Evolutionary conservation across 1,140 invertebrate species (phyloP).

Genomic region (Psilanteris sp.): DNA sequence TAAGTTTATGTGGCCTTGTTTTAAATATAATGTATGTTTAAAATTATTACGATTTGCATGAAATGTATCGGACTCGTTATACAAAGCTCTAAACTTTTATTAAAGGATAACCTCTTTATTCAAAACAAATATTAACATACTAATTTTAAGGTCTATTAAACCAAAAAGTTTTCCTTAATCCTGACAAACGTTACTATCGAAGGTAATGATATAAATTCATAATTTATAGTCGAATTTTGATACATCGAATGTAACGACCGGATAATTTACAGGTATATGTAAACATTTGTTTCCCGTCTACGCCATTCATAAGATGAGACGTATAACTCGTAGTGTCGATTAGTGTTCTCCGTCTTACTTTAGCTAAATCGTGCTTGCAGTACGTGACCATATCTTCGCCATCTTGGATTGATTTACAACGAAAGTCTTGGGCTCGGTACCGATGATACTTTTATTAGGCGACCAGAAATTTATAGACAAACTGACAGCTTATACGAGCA

Average conservation of each 20-base stretch:
- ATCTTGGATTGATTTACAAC: conserved; percentile 69
- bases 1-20: too few species aligned
- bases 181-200: conserved; percentile 29
- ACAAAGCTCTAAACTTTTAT: too few species aligned
- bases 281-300: conserved; percentile 66
- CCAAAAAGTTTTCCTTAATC: conserved; percentile 17
- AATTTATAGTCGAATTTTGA: conserved; percentile 61
- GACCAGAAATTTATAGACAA: conserved; percentile 66
- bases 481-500: conserved; percentile 66
- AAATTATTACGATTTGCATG: too few species aligned
- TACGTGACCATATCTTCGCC: conserved; percentile 66
- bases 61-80: too few species aligned
- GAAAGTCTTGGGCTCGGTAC: conserved; percentile 52
- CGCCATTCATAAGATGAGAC: conserved; percentile 64
- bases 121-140: too few species aligned
- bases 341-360: conserved; percentile 57
- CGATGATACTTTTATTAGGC: conserved; percentile 69
- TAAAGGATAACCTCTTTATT: too few species aligned
- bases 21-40: too few species aligned
- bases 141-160: too few species aligned
- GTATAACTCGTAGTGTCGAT: conserved; percentile 66
- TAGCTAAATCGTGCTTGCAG: conserved; percentile 39
- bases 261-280: conserved; percentile 68
- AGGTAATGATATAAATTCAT: conserved; percentile 64
- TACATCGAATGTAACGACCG: conserved; percentile 60